phyloP scores from a whole-genome alignment of 2,888 invertebrate genomes.

The Eupithecia exiguata region DNA sequence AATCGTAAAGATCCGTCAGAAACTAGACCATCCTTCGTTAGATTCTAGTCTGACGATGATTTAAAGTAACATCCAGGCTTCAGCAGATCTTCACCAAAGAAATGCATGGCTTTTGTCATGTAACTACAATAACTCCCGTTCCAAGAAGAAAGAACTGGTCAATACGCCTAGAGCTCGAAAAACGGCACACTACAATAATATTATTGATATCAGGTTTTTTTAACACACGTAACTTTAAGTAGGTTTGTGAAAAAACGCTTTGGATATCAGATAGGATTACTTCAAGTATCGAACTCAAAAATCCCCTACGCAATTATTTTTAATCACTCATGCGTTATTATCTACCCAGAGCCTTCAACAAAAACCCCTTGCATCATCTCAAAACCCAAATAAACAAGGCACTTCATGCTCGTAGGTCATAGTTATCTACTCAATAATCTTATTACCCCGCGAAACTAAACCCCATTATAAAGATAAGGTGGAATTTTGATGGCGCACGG shows the following conservation, averaged over 20 bases:
- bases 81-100: not conserved
- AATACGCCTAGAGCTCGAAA: not conserved
- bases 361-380: slow-evolving; percentile 7
- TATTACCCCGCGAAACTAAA: slow-evolving; percentile 37
- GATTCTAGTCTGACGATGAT: too few relatives aligned
- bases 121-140: not conserved
- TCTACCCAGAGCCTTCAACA: not conserved
- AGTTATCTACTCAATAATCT: slow-evolving; percentile 22
- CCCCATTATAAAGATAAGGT: slow-evolving; percentile 45
- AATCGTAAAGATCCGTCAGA: not conserved
- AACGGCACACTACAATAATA: too few relatives aligned
- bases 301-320: too few relatives aligned
- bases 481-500: slow-evolving; percentile 57
- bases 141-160: not conserved
- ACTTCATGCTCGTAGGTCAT: slow-evolving; percentile 10
- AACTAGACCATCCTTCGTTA: not conserved
- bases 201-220: too few relatives aligned
- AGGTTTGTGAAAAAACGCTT: too few relatives aligned
- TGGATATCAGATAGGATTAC: too few relatives aligned
- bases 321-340: not conserved
- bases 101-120: not conserved
- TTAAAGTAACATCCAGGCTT: too few relatives aligned
- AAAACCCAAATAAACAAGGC: slow-evolving; percentile 15
- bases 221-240: too few relatives aligned
- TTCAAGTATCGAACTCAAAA: too few relatives aligned